phyloP scores from a whole-genome alignment of 2,797 vertebrate genomes.

The Balearica regulorum region DNA sequence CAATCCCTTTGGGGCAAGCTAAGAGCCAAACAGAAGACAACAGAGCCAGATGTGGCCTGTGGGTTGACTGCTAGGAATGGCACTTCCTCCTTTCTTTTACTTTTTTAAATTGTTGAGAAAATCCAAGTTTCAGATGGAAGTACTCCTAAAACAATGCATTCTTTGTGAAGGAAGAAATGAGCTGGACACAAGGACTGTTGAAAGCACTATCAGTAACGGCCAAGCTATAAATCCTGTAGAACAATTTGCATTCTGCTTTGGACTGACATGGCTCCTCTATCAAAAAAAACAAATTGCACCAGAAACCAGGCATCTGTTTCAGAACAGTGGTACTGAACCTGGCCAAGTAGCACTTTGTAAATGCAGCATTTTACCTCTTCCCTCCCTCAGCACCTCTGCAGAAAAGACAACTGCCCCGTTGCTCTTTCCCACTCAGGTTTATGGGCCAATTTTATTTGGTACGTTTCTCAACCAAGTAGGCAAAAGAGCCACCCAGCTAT shows the following conservation, averaged over 20 bases:
- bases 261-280: background rate
- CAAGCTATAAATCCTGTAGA: background rate
- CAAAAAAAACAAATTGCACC: background rate
- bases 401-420: background rate
- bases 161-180: background rate
- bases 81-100: background rate
- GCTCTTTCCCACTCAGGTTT: background rate
- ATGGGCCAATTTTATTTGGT: background rate
- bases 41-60: background rate
- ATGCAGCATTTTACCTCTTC: background rate
- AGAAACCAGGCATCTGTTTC: background rate
- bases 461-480: background rate
- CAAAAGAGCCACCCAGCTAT: background rate
- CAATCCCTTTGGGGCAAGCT: background rate
- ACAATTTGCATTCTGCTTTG: background rate
- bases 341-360: background rate
- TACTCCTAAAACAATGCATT: background rate
- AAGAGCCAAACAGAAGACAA: conserved; percentile 16
- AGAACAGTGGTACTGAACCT: background rate
- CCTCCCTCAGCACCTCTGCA: background rate
- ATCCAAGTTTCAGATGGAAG: background rate
- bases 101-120: background rate
- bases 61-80: background rate
- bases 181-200: background rate
- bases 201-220: background rate